phyloP scores from a whole-genome alignment of 1,140 invertebrate species.

The Bombus haemorrhoidalis region DNA sequence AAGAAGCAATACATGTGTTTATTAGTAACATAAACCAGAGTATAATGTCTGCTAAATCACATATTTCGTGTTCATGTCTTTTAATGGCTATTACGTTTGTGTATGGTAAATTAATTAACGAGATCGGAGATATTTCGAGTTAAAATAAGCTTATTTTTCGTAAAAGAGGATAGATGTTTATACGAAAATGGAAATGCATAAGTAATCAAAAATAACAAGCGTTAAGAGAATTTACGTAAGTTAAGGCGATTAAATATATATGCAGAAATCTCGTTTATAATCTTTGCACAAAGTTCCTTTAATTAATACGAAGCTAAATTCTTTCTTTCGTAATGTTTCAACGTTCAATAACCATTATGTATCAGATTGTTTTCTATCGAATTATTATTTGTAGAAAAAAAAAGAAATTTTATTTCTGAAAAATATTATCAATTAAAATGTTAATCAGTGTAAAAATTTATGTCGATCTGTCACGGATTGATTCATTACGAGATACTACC shows the following conservation, averaged over 20 bases:
- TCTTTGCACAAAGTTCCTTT: no score
- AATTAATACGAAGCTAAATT: not conserved
- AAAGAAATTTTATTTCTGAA: no score
- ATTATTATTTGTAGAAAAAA: no score
- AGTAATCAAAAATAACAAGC: not conserved
- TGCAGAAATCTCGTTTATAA: not conserved
- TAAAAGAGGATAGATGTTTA: not conserved
- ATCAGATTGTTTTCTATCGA: not conserved
- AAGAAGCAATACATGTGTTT: not conserved
- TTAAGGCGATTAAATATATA: not conserved
- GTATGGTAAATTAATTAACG: not conserved
- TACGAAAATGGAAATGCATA: no score
- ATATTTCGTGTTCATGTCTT: no score
- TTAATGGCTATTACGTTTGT: no score
- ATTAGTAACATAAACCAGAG: not conserved
- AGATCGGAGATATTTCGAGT: not conserved
- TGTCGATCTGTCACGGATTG: no score
- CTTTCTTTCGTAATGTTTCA: not conserved
- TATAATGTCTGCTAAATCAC: not conserved
- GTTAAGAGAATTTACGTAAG: not conserved
- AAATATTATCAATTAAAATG: no score
- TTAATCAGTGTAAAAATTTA: no score
- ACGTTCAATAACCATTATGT: not conserved
- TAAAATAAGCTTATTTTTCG: not conserved
- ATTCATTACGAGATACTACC: no score